phyloP scores from a whole-genome alignment of 2,113 vertebrate genomes.

The Megaceryle maxima region DNA sequence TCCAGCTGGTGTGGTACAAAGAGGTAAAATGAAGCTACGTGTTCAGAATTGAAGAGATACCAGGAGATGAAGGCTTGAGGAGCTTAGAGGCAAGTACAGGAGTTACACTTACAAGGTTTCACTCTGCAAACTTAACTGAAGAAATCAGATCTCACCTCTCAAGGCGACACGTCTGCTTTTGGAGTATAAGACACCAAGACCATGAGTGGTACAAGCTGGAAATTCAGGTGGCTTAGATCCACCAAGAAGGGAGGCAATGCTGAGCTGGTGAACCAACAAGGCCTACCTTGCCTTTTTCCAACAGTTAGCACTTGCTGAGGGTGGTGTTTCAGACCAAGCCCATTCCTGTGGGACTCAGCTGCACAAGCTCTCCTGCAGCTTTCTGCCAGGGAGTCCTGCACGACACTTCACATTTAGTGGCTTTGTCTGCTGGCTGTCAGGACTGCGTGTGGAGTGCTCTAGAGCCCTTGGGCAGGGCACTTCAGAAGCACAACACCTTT shows the following conservation, averaged over 20 bases:
- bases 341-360: neutral
- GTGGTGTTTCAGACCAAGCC: neutral
- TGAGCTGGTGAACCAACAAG: neutral
- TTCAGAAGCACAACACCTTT: neutral
- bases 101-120: neutral
- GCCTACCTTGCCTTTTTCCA: neutral
- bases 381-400: neutral
- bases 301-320: neutral
- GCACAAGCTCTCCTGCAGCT: neutral
- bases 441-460: neutral
- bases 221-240: neutral
- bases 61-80: neutral
- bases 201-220: neutral
- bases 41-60: neutral
- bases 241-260: neutral
- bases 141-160: neutral
- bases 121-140: neutral
- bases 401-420: neutral
- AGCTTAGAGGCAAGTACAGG: neutral
- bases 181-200: neutral
- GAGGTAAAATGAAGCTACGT: neutral
- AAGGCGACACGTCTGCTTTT: neutral
- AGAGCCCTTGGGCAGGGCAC: neutral
- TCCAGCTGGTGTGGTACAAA: neutral
- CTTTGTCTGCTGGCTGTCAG: neutral